Percentiles rank a stretch among this genome's conserved stretches.
phyloP scores from a whole-genome alignment of 2,113 vertebrate genomes.

The Chamaetylas fuelleborni region DNA sequence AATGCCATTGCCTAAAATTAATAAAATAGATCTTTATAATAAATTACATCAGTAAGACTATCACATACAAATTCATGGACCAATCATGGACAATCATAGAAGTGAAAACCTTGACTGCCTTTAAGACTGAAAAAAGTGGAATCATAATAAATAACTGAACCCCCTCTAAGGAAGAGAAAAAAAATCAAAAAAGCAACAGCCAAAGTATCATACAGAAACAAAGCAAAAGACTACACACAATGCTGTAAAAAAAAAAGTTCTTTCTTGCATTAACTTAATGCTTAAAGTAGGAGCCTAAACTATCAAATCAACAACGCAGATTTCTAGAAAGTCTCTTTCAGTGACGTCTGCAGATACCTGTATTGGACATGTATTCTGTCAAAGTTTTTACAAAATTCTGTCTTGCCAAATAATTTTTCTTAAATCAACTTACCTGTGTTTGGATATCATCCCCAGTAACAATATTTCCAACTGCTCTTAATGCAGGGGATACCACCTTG shows the following conservation, averaged over 20 bases:
- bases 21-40: neutral
- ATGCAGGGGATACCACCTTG: conserved; percentile 90
- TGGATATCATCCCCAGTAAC: conserved; percentile 92
- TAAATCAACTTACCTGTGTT: conserved; percentile 82
- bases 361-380: neutral
- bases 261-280: neutral
- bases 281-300: neutral
- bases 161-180: neutral
- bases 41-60: neutral
- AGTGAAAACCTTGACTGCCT: neutral
- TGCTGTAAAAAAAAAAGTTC: neutral
- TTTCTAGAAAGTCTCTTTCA: neutral
- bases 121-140: neutral
- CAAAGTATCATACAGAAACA: neutral
- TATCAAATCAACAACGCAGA: neutral
- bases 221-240: neutral
- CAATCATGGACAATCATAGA: neutral
- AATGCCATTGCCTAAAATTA: neutral
- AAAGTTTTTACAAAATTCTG: neutral
- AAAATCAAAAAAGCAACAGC: neutral
- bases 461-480: conserved; percentile 91
- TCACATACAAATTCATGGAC: neutral
- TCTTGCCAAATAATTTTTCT: neutral
- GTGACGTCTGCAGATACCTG: rapidly evolving
- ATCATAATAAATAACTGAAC: neutral